Percentiles rank a stretch among this genome's conserved stretches.
These are phyloP conservation scores for Tetraodon nigroviridis DNA, from an alignment of 2,113 vertebrate species.

Conservation along the genomic window DNA sequence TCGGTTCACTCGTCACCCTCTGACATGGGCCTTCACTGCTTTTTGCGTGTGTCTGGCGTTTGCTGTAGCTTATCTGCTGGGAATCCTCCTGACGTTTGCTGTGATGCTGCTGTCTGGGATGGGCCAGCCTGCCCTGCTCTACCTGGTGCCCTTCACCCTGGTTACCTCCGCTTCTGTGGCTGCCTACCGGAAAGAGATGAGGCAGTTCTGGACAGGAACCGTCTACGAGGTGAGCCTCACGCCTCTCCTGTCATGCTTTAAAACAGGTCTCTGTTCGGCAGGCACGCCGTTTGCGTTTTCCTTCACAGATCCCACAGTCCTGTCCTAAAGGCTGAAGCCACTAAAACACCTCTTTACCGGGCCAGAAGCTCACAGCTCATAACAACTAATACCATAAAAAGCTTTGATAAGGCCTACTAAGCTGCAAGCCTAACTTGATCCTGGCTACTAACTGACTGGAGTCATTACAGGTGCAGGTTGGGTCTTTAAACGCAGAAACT, in stretches of 20 bases:
- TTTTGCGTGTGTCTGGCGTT: not conserved
- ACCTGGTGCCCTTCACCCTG: conserved; percentile 92
- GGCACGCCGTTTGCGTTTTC: too few relatives aligned
- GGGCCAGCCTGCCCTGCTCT: conserved; percentile 94
- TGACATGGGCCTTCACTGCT: not conserved
- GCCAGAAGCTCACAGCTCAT: too few relatives aligned
- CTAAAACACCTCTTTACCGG: too few relatives aligned
- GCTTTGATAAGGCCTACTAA: too few relatives aligned
- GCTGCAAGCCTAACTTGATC: too few relatives aligned
- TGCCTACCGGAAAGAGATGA: conserved; percentile 83
- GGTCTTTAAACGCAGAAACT: too few relatives aligned
- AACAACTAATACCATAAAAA: too few relatives aligned
- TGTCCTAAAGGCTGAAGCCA: too few relatives aligned
- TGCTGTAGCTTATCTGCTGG: conserved; percentile 82
- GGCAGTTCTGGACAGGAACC: conserved; percentile 88
- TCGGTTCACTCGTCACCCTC: too few relatives aligned
- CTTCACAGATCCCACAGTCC: too few relatives aligned
- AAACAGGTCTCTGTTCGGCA: not conserved
- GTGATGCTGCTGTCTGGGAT: conserved; percentile 85
- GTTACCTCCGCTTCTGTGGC: conserved; percentile 81
- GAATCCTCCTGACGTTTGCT: conserved; percentile 86
- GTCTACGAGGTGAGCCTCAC: conserved; percentile 79
- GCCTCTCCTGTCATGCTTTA: not conserved
- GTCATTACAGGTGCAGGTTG: too few relatives aligned
- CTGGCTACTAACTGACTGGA: too few relatives aligned